phyloP scores from a whole-genome alignment of 2,113 vertebrate species.

The Odocoileus hemionus region DNA sequence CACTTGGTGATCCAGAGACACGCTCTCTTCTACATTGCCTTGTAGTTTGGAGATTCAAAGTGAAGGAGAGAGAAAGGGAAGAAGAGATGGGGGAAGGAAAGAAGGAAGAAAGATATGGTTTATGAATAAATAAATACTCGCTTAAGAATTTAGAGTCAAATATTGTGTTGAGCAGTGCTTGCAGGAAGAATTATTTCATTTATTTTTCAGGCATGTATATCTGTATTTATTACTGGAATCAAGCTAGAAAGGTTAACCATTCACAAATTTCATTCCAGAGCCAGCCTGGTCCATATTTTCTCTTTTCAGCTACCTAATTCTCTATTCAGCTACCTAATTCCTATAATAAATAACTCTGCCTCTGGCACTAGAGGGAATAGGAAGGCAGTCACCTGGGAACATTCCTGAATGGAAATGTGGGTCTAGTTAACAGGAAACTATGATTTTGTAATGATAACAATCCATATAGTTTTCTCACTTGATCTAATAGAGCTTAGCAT shows the following conservation, averaged over 20 bases:
- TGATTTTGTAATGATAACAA: background rate
- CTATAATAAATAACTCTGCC: background rate
- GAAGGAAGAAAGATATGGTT: background rate
- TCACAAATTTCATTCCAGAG: background rate
- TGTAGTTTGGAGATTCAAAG: background rate
- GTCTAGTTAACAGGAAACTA: slow-evolving; percentile 1
- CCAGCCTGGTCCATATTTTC: background rate
- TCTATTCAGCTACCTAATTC: background rate
- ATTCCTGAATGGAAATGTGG: background rate
- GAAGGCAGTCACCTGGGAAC: background rate
- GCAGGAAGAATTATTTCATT: background rate
- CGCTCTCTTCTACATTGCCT: rapidly evolving
- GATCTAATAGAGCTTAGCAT: slow-evolving; percentile 18
- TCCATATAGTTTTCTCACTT: slow-evolving; percentile 26
- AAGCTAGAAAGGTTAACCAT: background rate
- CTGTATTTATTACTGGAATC: background rate
- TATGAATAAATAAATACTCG: background rate
- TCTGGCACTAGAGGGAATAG: background rate
- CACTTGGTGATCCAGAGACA: too few relatives aligned
- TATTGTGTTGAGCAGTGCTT: background rate
- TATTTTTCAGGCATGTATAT: background rate
- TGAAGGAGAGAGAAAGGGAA: background rate
- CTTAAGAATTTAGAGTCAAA: background rate
- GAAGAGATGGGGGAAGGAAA: too few relatives aligned
- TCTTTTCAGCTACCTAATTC: background rate